These are phyloP conservation scores for Lophochroa leadbeateri DNA, from an alignment of 2,113 vertebrate genomes.

Conservation along the genomic window DNA sequence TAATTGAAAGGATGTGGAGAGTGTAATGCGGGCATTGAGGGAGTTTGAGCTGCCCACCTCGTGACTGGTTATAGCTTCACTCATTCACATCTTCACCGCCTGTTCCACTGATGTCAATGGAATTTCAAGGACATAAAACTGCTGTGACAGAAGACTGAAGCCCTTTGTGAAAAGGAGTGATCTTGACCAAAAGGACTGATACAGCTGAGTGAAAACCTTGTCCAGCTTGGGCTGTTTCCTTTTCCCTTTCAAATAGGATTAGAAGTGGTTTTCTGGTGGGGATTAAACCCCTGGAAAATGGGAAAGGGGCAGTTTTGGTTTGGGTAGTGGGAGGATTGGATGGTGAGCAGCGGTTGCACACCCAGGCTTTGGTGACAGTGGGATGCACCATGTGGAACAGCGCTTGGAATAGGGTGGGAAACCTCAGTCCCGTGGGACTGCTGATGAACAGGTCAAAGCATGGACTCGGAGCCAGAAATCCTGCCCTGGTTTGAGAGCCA, in stretches of 20 bases:
- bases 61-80: neutral
- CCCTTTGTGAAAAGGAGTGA: neutral
- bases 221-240: neutral
- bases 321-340: neutral
- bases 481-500: neutral
- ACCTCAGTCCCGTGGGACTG: rapidly evolving
- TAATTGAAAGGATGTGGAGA: neutral
- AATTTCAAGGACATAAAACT: neutral
- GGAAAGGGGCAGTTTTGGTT: neutral
- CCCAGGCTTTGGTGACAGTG: too few relatives aligned
- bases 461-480: rapidly evolving
- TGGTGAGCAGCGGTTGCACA: neutral
- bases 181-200: neutral
- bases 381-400: rapidly evolving
- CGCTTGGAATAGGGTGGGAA: neutral
- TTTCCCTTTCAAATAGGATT: neutral
- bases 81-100: neutral
- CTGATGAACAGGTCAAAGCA: neutral
- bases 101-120: neutral
- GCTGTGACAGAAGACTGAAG: neutral
- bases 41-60: neutral
- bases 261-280: neutral
- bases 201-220: neutral
- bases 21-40: neutral
- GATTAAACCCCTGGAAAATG: too few relatives aligned